A percentile compares a stretch with the other conserved stretches of the same genome.
These are phyloP conservation scores for Carterocephalus palaemon DNA, from an alignment of 2,888 invertebrate genomes.

Conservation along the genomic window DNA sequence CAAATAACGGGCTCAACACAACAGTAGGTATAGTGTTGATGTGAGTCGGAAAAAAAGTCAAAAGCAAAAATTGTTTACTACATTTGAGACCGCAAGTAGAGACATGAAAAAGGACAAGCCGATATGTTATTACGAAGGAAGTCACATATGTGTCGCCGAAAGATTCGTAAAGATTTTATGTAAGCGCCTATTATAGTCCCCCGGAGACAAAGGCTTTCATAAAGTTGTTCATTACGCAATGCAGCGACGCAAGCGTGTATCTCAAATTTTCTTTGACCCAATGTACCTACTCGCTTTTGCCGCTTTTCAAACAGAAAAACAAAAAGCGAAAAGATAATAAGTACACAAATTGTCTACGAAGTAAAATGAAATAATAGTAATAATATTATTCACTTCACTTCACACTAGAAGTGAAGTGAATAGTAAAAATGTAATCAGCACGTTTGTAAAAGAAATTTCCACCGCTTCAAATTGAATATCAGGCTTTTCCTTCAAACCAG, in stretches of 20 bases:
- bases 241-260: conserved; percentile 9
- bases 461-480: no score
- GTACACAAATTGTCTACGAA: no score
- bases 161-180: conserved; percentile 16
- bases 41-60: no score
- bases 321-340: conserved; percentile 1
- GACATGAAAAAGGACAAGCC: neutral
- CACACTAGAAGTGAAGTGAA: no score
- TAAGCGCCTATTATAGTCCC: conserved; percentile 9
- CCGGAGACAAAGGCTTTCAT: conserved; percentile 14
- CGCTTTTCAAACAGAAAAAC: conserved; percentile 26
- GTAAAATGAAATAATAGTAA: no score
- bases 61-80: neutral
- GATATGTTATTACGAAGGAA: conserved; percentile 11
- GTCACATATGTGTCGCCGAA: conserved; percentile 5
- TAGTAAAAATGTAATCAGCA: no score
- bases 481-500: no score
- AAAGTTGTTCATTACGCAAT: conserved; percentile 22
- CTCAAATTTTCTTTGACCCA: conserved; percentile 21
- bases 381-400: no score
- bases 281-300: conserved; percentile 11
- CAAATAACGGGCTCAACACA: no score
- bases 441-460: no score
- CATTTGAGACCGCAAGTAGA: conserved; percentile 1
- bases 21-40: no score